Conservation (phyloP, 2,797 vertebrate species). For the Scleropages formosus region DNA sequence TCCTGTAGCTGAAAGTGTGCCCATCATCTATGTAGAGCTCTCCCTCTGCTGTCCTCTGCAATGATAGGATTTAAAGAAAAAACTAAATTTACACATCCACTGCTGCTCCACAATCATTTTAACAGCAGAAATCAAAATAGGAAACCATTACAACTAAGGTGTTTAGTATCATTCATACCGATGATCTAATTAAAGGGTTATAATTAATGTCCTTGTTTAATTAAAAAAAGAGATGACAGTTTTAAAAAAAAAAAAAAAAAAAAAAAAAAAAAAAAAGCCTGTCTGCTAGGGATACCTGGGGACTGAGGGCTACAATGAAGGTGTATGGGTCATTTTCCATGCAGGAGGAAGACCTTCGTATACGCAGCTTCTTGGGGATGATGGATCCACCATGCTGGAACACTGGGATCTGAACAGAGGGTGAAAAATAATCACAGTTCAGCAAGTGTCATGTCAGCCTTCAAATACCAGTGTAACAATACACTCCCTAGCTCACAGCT, state of each 20-base stretch:
- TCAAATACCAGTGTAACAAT: too few species aligned
- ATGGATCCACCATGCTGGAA: slow-evolving; percentile 87
- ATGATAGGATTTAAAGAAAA: background rate
- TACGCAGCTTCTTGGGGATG: slow-evolving; percentile 79
- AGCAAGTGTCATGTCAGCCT: too few species aligned
- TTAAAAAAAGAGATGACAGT: background rate
- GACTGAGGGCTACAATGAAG: slow-evolving; percentile 77
- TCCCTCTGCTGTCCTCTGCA: slow-evolving; percentile 78
- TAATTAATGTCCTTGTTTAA: background rate
- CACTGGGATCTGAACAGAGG: slow-evolving; percentile 75
- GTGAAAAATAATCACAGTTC: too few species aligned
- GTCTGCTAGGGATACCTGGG: slow-evolving; percentile 61
- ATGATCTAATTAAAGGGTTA: background rate
- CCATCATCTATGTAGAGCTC: slow-evolving; percentile 87
- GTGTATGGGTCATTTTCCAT: slow-evolving; percentile 86
- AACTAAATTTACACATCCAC: background rate
- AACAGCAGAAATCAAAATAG: background rate
- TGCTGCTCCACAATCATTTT: background rate
- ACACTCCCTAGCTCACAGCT: background rate
- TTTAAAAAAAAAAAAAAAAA: too few species aligned
- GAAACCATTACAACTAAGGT: background rate
- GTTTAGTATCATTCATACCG: background rate
- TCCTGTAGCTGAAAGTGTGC: slow-evolving; percentile 80
- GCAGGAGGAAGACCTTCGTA: slow-evolving; percentile 80
- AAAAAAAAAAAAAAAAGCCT: background rate